A percentile compares a stretch with the other conserved stretches of the same genome.
Conservation (phyloP, 2,797 vertebrate genomes). For the Carcharodon carcharias region DNA sequence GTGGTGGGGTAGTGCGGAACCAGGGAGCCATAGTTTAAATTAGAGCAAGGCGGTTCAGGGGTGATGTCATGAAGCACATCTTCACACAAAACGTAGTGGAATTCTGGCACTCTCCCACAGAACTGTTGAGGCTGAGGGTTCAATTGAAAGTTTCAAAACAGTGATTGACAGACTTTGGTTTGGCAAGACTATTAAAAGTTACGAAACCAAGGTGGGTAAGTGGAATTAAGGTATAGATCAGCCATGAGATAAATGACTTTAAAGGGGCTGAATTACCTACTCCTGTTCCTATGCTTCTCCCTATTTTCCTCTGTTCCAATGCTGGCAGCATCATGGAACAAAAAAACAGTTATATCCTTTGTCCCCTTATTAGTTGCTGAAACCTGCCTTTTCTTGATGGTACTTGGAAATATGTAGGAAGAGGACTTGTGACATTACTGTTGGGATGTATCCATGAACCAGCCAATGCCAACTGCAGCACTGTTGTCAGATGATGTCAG, state of each 20-base stretch:
- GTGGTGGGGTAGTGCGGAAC: no score
- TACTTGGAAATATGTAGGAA: background rate
- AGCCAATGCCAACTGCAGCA: background rate
- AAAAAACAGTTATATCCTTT: background rate
- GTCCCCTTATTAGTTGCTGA: background rate
- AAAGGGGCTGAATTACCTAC: background rate
- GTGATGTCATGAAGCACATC: background rate
- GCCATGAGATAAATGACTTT: background rate
- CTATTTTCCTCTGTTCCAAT: background rate
- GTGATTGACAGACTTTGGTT: no score
- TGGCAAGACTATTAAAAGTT: background rate
- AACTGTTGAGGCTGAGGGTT: no score
- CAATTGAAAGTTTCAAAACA: no score
- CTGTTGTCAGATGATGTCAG: background rate
- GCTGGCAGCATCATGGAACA: background rate
- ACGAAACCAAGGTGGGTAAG: background rate
- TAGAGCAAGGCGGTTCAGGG: no score
- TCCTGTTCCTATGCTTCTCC: background rate
- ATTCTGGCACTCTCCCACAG: background rate
- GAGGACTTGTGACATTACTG: background rate
- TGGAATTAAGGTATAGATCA: background rate
- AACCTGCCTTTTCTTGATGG: background rate
- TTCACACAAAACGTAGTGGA: background rate
- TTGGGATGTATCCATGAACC: background rate
- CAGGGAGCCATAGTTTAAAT: no score